A percentile compares a stretch with the other conserved stretches of the same genome.
Evolutionary conservation across 1,140 invertebrate genomes (phyloP).

Genomic region (Rhynchophorus ferrugineus): DNA sequence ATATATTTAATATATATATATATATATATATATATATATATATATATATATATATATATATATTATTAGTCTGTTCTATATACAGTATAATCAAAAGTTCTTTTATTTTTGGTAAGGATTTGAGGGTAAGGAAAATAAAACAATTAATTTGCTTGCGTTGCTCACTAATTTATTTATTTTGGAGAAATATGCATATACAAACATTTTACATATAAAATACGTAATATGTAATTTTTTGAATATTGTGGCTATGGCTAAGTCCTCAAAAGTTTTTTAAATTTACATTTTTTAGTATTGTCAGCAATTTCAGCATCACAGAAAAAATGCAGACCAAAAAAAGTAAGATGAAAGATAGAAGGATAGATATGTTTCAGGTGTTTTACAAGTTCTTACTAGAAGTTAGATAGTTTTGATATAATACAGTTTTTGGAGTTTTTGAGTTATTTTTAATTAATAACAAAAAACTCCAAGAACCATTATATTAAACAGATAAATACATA

Average conservation of each 20-base stretch:
- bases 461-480: neutral
- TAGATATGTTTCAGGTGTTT: slow-evolving; percentile 1
- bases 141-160: slow-evolving; percentile 12
- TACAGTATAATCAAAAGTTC: too few species aligned
- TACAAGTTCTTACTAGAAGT: neutral
- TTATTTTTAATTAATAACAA: too few species aligned
- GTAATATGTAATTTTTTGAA: slow-evolving; percentile 7
- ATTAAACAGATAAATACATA: neutral
- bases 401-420: too few species aligned
- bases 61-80: too few species aligned
- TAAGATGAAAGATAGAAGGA: neutral
- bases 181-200: slow-evolving; percentile 20
- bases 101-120: neutral
- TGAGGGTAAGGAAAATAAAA: slow-evolving; percentile 2
- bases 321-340: slow-evolving; percentile 13
- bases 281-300: slow-evolving; percentile 11
- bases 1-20: too few species aligned
- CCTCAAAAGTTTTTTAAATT: slow-evolving; percentile 2
- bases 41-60: too few species aligned
- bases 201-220: slow-evolving; percentile 23
- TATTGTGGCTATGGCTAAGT: neutral
- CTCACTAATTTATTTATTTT: slow-evolving; percentile 19
- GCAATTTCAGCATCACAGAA: slow-evolving; percentile 16
- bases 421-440: too few species aligned
- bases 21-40: too few species aligned